Evolutionary conservation across 2,888 invertebrate genomes (phyloP), one percentile per base, ranked within the genome.

Genomic region (Hanleya hanleyi): DNA sequence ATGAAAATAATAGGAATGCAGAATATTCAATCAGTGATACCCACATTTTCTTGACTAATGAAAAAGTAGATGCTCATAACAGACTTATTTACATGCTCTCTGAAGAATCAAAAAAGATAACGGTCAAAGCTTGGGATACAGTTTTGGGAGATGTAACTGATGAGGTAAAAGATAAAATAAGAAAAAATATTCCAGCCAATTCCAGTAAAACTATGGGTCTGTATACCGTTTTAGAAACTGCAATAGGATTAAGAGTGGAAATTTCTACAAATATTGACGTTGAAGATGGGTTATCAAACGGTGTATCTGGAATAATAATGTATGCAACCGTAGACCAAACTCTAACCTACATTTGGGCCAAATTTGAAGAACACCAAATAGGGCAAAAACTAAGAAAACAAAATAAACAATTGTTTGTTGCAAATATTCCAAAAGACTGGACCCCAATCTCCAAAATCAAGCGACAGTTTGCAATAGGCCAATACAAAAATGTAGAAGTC

Each of bases 221-320:
- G 12, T 33, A 57, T 12, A 72, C 67, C 38, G 38, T 29, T 4
- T 65, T 79, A 35, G 62, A 35, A 35, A 51, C 78, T 37, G 79
- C 70, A 15, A 35, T 73, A 74, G 73, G 61, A 12, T 22, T 79
- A 37, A 68, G 72, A 38, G 65, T 47, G 61, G 77, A 77, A 71
- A 47, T 78, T 12, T 77, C 65, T 66, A 33, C 50, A 22, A 80
- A 80, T 70, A 64, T 79, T 37, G 72, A 77, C 67, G 67, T 73
- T 41, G 57, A 66, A 37, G 81, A 80, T 80, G 81, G 81, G 3
- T 35, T 81, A 2, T 77, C 79, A 18, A 79, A 81, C 80, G 81
- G 79, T 37, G 71, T 77, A n/a, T 12, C 75, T 12, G 72, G 79
- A 37, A 7, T 36, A 22, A 50, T 81, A 2, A 78, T 74, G 29